These are phyloP conservation scores for Columbina picui DNA, from an alignment of 2,113 vertebrate species.

Conservation along the genomic window DNA sequence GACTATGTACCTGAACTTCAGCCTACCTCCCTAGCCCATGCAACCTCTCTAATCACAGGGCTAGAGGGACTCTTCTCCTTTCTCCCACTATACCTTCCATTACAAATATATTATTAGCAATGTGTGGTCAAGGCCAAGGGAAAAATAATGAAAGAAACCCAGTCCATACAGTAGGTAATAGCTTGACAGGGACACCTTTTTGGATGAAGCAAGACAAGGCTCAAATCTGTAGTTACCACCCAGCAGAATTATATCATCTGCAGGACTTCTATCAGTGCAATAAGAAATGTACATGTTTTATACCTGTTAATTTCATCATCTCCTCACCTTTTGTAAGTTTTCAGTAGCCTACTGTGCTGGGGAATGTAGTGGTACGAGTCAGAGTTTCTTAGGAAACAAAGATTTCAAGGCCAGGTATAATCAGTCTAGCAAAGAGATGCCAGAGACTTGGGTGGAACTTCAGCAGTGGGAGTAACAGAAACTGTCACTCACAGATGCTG, in stretches of 20 bases:
- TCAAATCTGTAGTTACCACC: neutral
- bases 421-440: neutral
- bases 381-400: neutral
- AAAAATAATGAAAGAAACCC: neutral
- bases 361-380: neutral
- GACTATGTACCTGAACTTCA: constrained; percentile 27
- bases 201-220: neutral
- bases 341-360: neutral
- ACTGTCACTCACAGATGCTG: neutral
- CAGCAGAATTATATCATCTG: neutral
- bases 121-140: neutral
- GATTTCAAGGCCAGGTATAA: neutral
- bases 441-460: neutral
- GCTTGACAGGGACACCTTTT: neutral
- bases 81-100: neutral
- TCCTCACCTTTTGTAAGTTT: neutral
- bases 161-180: neutral
- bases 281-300: neutral
- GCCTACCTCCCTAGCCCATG: neutral
- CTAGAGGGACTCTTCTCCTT: neutral
- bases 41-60: neutral
- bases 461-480: neutral
- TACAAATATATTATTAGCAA: neutral
- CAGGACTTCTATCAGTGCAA: neutral
- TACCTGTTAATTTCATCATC: neutral